Evolutionary conservation across 2,113 vertebrate genomes (phyloP).

Genomic region (Chelonoidis abingdonii): DNA sequence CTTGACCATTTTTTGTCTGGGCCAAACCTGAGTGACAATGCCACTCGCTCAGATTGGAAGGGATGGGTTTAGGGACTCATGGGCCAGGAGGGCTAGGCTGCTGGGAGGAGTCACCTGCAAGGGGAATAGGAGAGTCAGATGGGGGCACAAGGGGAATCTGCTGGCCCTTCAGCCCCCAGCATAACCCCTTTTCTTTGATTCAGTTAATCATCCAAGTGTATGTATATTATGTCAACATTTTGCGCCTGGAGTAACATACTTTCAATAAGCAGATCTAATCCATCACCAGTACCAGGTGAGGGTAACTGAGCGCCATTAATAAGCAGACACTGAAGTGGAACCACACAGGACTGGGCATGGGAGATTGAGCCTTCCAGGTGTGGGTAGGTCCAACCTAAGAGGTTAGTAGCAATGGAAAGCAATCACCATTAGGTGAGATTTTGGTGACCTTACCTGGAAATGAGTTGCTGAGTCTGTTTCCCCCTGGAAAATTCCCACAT

Average conservation of each 20-base stretch:
- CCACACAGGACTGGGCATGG: slow-evolving; percentile 53
- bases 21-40: neutral
- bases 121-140: neutral
- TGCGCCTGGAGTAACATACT: neutral
- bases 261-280: neutral
- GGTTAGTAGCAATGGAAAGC: neutral
- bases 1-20: neutral
- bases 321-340: slow-evolving; percentile 63
- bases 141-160: neutral
- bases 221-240: neutral
- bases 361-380: slow-evolving; percentile 50
- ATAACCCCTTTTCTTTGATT: neutral
- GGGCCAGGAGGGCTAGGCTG: neutral
- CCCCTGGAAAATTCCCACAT: neutral
- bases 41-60: neutral
- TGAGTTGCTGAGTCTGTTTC: neutral
- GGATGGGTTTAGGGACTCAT: neutral
- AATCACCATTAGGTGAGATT: slow-evolving; percentile 8
- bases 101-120: neutral
- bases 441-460: slow-evolving; percentile 24
- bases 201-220: neutral
- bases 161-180: neutral
- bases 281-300: neutral
- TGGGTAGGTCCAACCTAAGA: neutral
- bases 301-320: slow-evolving; percentile 56